Evolutionary conservation across 1,140 invertebrate species (phyloP), one percentile per base, ranked within the genome.

Genomic region (Zaprionus lachaisei): DNA sequence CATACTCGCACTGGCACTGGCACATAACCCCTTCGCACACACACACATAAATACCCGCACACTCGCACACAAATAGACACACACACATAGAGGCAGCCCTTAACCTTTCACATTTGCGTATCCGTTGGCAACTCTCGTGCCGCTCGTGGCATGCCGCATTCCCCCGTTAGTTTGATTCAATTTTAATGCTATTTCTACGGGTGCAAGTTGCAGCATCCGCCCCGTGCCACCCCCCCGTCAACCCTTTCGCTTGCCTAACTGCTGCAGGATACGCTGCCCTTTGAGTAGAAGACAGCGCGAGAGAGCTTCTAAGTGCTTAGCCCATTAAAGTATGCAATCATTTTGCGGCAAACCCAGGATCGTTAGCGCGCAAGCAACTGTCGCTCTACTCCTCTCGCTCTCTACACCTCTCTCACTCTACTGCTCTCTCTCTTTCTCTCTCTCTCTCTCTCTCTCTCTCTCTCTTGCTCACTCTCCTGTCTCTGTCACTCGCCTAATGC

Each of bases 241-340:
- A 6, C 38, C 38, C 15, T n/a, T 6, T 15, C 0, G 38, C 24
- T 26, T 26, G 37, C 37, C 12, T 2, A 28, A 28, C 6, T 28
- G 26, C 26, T 28, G 26, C 31, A 31, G 28, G 28, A 31, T 31
- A 31, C 28, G 28, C 28, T 31, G 7, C 28, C 9, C 38, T 41
- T 41, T 15, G n/a, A n/a, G 38, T 5, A 41, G 38, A 41, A 56
- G 56, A 47, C 57, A 60, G 60, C 34, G 20, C 34, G 20, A 12
- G 5, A 24, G 41, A 34, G n/a, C 41, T 14, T 22, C 86, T 90
- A 90, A 90, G 85, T 90, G 85, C 85, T 85, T 80, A 65, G 77
- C 86, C 86, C 85, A 90, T 90, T 90, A 85, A 90, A 90, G 86
- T 90, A 85, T 90, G 85, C 86, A 90, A 90, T 90, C 86, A 80